Base-by-base conservation (phyloP, 2,888 invertebrate genomes). In the Nymphalis c-album region DNA sequence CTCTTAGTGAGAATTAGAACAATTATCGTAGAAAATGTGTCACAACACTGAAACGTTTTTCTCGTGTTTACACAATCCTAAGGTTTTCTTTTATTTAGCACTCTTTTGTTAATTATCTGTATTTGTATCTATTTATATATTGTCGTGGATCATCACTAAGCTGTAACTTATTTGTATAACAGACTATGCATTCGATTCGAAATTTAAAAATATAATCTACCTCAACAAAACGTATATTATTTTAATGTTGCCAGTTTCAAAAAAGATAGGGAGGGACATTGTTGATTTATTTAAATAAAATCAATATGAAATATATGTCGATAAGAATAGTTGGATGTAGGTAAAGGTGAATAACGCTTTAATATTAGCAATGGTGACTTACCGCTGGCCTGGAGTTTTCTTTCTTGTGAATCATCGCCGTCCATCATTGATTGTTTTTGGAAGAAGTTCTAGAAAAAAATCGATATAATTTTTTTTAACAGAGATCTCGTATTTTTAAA, bases 381-480 rank as follows among this genome's bases (percentile, higher is more conserved):
- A 92, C 92, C 92, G 71, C 90, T 90, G 0, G 91, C 88, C 68
- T 91, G 92, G 60, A 92, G 74, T 79, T 92, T 92, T 73, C 92
- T 85, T 72, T 92, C 92, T 81, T 91, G 92, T 0, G 91, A 91
- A 71, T 92, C 92, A 16, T 92, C 92, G 0, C 85, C 84, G 71
- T 92, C 92, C 85, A 89, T 83, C 69, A 87, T 82, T 0, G 90
- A 87, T 75, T 88, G 89, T 72, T 92, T 92, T 85, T 91, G 91
- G 71, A 92, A 92, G 82, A 91, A 92, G 70, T 91, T 91, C 90
- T 91, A 78, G 17, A 80, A 60, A 31, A 59, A 61, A 10, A 58
- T 8, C 18, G 13, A 17, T 50, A 17, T 46, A 59, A 18, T n/a
- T 47, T 40, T 35, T 26, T 53, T 4, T 22, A 4, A 26, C 0